A percentile compares a stretch with the other conserved stretches of the same genome.
phyloP scores from a whole-genome alignment of 2,113 vertebrate genomes.

The Benitochromis conjunctus region DNA sequence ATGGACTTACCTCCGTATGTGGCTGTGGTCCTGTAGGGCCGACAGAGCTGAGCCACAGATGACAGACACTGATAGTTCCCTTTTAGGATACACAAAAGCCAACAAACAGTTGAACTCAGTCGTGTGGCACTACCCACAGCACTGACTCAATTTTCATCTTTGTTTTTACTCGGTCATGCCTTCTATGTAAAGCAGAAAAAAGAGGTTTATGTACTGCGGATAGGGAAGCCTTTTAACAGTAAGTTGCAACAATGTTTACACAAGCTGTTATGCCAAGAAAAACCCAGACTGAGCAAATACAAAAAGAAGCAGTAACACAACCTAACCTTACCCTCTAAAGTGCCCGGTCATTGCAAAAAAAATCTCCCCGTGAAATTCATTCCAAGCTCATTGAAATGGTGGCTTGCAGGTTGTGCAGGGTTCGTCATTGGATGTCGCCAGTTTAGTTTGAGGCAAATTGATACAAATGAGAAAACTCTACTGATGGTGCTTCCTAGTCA shows the following conservation, averaged over 20 bases:
- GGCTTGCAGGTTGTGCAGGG: neutral
- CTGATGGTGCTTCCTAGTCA: neutral
- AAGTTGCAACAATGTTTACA: neutral
- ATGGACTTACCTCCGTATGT: conserved; percentile 19
- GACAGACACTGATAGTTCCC: neutral
- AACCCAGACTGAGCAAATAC: neutral
- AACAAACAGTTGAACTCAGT: neutral
- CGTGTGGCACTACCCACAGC: neutral
- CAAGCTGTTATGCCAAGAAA: neutral
- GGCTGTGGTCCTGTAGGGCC: neutral
- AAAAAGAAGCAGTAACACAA: neutral
- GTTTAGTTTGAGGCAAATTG: neutral
- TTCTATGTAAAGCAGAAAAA: neutral
- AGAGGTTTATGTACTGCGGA: neutral
- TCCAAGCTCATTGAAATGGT: neutral
- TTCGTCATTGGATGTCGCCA: neutral
- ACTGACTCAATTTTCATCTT: neutral
- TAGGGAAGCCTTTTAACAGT: neutral
- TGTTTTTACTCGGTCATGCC: neutral
- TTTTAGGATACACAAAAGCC: neutral
- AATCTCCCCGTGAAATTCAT: neutral
- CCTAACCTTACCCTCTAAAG: neutral
- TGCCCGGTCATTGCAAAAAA: neutral
- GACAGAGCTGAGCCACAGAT: neutral
- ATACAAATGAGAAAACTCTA: neutral